Evolutionary conservation across 2,797 vertebrate genomes (phyloP), one percentile per base, ranked within the genome.

Genomic region (Sandelia bainsii): DNA sequence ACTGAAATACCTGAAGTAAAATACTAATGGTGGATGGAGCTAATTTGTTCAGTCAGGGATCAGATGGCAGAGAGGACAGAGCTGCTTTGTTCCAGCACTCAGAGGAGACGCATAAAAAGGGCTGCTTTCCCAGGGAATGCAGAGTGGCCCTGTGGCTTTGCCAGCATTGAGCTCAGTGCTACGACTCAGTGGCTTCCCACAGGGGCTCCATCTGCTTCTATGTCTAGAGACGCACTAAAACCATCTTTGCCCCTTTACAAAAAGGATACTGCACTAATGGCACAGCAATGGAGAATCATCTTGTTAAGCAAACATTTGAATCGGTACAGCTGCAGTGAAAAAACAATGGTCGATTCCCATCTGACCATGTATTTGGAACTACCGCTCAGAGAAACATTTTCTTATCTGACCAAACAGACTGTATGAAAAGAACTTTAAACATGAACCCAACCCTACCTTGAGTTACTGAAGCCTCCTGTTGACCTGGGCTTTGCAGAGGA

Each of bases 391-490:
- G 14, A 5, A 25, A 34, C 52, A 34, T 51, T 56, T 61, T n/a
- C 2, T 9, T 46, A 3, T n/a, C 5, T 14, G 13, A 5, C 12
- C 40, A 39, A 68, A 20, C 44, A 62, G 48, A 17, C 40, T 17
- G 40, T 17, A 44, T 6, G 19, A 22, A 3, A 37, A 25, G 17
- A 0, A 2, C 42, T 48, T 49, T 8, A 45, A 42, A 45, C 6
- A 8, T 4, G 2, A 64, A 29, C 14, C 50, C 17, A 51, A 17
- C 11, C 25, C n/a, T 86, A 98, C 97, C 96, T 93, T 95, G 91
- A 74, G 89, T 76, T 74, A 64, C 76, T 49, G 83, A 74, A 71
- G 71, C 70, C 45, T 74, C 88, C 69, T 88, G 87, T 63, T 86
- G 87, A 67, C 85, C 86, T 84, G 84, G 81, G 71, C 77, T 91